Evolutionary conservation across 2,888 invertebrate genomes (phyloP), one percentile per base, ranked within the genome.

Genomic region (Octodonta nipae): DNA sequence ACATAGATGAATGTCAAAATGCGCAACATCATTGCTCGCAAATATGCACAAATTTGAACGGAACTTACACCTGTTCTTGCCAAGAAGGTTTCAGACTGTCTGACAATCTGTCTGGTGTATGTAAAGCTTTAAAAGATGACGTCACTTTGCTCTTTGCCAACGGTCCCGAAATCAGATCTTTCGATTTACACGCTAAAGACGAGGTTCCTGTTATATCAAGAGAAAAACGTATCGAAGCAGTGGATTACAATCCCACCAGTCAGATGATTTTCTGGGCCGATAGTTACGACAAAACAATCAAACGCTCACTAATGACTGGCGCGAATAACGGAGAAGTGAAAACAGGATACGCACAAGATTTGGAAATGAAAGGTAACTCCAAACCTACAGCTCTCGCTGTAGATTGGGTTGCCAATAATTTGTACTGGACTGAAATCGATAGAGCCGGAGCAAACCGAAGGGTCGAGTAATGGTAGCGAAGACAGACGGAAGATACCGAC

Each of bases 231-330:
- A 84, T 96, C 33, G 84, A 89, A 51, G 85, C 89, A 0, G 65
- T 98, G 30, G 96, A 95, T 60, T 87, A 85, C 50, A 85, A 93
- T 60, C 81, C 86, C 0, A 71, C 70, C 36, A 65, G 69, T 13
- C 83, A 88, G 55, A 84, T 89, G 55, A 67, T 96, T 34, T 96
- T 88, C 67, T 98, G 96, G 93, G 87, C 89, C 0, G 95, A 96
- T 58, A 83, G 84, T 42, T 82, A 84, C 51, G 83, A 87, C 38
- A 81, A 83, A 56, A 83, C 84, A 2, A 88, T 95, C 43, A 88
- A 88, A 56, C 71, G 95, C 1, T 89, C 92, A 0, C 87, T 82
- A 57, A 83, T 93, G 76, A 73, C 91, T 2, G 76, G 82, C 45
- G 86, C 84, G 0, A 63, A 71, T 14, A 67, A 77, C 37, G 84